Percentiles rank a stretch among this genome's conserved stretches.
Evolutionary conservation across 2,113 vertebrate genomes (phyloP).

Genomic region (Acanthochromis polyacanthus): DNA sequence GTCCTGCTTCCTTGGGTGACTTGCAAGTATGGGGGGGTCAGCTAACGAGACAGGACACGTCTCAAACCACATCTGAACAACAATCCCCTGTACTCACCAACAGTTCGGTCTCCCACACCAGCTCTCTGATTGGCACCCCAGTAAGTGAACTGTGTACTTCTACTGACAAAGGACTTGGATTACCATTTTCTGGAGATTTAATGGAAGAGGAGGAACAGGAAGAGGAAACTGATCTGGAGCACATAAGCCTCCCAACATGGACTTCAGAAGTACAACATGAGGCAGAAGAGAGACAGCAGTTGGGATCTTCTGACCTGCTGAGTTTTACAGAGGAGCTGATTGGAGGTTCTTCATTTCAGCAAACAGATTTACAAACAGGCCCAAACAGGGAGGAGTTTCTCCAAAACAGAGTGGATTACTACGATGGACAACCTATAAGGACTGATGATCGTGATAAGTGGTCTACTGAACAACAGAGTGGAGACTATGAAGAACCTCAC

Average conservation of each 20-base stretch:
- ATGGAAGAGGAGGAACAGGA: conserved; percentile 75
- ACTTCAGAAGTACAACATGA: conserved; percentile 18
- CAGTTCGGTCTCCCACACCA: conserved; percentile 71
- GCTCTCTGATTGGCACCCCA: conserved; percentile 68
- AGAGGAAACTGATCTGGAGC: conserved; percentile 31
- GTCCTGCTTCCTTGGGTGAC: conserved; percentile 53
- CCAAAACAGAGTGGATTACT: conserved; percentile 39
- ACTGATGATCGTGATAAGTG: conserved; percentile 35
- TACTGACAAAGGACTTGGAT: conserved; percentile 59
- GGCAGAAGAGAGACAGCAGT: conserved; percentile 24
- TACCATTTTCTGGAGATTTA: conserved; percentile 80
- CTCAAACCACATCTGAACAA: conserved; percentile 46
- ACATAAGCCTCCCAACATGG: conserved; percentile 2
- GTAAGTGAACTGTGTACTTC: conserved; percentile 52
- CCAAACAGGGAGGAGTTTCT: conserved; percentile 22
- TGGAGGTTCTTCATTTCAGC: conserved; percentile 49
- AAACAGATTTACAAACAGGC: conserved; percentile 44
- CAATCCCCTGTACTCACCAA: conserved; percentile 72
- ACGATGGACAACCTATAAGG: conserved; percentile 27
- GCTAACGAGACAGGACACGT: conserved; percentile 42
- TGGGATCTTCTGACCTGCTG: conserved; percentile 51
- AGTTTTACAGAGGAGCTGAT: conserved; percentile 63
- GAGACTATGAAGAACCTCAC: conserved; percentile 30
- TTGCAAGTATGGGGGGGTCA: conserved; percentile 59
- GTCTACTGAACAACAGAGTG: conserved; percentile 45